Evolutionary conservation across 1,140 invertebrate species (phyloP).

Genomic region (Hyles euphorbiae): DNA sequence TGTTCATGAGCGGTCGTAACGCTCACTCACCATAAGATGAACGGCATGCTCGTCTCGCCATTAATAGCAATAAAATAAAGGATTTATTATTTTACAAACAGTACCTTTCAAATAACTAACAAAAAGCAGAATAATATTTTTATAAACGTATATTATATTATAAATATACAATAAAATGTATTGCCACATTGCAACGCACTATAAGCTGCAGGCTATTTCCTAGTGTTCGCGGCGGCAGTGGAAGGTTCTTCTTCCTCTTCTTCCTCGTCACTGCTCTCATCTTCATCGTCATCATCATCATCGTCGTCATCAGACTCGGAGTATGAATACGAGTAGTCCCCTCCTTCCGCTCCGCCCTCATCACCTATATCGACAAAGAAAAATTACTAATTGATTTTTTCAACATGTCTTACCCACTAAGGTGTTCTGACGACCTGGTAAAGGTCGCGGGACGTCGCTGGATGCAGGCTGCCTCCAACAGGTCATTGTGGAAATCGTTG

Average conservation of each 20-base stretch:
- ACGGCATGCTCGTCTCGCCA: too few species aligned
- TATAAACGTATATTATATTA: slow-evolving; percentile 6
- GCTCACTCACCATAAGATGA: too few species aligned
- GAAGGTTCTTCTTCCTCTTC: slow-evolving; percentile 22
- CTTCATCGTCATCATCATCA: slow-evolving; percentile 70
- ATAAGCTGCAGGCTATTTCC: background rate
- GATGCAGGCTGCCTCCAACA: too few species aligned
- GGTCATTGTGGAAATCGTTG: too few species aligned
- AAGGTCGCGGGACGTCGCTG: too few species aligned
- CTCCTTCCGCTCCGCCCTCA: slow-evolving; percentile 65
- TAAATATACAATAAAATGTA: slow-evolving; percentile 1
- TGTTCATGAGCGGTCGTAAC: too few species aligned
- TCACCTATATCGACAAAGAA: slow-evolving; percentile 24
- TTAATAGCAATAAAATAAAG: too few species aligned
- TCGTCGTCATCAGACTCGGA: slow-evolving; percentile 78
- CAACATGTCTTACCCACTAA: too few species aligned
- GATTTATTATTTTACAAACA: background rate
- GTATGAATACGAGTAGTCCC: slow-evolving; percentile 75
- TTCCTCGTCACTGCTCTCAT: slow-evolving; percentile 35
- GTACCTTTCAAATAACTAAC: background rate
- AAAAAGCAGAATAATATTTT: background rate
- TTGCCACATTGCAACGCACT: background rate
- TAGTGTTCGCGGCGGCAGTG: background rate
- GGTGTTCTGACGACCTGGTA: too few species aligned
- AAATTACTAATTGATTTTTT: too few species aligned